phyloP scores from a whole-genome alignment of 1,140 invertebrate species.

The Vanessa tameamea region DNA sequence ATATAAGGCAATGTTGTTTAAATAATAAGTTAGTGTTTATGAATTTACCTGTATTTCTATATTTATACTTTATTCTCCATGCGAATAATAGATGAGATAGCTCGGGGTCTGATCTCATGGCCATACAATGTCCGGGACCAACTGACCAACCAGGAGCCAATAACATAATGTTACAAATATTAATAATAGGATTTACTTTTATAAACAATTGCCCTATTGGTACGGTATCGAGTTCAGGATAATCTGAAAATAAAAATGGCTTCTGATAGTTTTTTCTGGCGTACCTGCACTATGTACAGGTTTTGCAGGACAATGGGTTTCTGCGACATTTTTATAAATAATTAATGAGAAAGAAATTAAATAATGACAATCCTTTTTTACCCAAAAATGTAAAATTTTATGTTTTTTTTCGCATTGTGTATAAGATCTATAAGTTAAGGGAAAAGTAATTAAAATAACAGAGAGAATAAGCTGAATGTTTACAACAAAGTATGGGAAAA shows the following conservation, averaged over 20 bases:
- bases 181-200: conserved; percentile 30
- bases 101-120: conserved; percentile 47
- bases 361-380: no score
- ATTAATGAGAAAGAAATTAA: no score
- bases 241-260: conserved; percentile 10
- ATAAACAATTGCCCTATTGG: conserved; percentile 50
- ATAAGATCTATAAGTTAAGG: no score
- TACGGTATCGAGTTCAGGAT: conserved; percentile 20
- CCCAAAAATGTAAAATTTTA: no score
- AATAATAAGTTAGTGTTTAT: neutral
- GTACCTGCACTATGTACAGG: neutral
- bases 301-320: no score
- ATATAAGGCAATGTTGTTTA: neutral
- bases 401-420: no score
- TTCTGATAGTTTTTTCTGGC: neutral
- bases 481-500: no score
- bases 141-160: conserved; percentile 52
- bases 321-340: no score
- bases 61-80: conserved; percentile 52
- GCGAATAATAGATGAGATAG: conserved; percentile 36
- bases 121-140: conserved; percentile 52
- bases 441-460: no score
- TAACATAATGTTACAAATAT: conserved; percentile 51
- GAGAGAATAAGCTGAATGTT: no score
- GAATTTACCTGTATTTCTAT: conserved; percentile 25